Evolutionary conservation across 2,888 invertebrate genomes (phyloP), one percentile per base, ranked within the genome.

Genomic region (Zaprionus obscuricornis): DNA sequence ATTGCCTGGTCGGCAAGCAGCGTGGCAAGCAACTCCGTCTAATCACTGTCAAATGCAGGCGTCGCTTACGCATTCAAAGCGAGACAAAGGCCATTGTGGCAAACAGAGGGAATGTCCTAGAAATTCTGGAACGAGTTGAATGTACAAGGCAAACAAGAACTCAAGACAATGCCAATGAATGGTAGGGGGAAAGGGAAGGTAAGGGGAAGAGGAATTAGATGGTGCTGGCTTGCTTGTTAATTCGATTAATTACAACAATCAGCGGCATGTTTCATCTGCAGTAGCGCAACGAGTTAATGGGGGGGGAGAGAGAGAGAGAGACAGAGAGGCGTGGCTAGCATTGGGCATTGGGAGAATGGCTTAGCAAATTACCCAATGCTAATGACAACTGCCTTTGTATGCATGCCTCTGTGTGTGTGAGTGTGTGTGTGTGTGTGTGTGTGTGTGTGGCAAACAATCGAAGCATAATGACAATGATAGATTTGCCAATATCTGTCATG

Each of bases 401-500:
- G n/a, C n/a, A n/a, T n/a, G n/a, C n/a, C n/a, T n/a, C n/a, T n/a
- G 7, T 49, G 17, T 22, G 22, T 14, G 27, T 20, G 34, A 18
- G 18, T 55, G 33, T 40, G 47, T 46, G 52, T 58, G 46, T 57
- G 17, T 36, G 33, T 39, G 39, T 43, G 33, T 31, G 43, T 62
- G 50, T 5, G 31, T 43, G 33, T 13, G 29, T 31, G 24, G 46
- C 54, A 71, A 71, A 85, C 88, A 89, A 89, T 89, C 89, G 88
- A 88, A 88, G 81, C 87, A 88, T 88, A 89, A 90, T 89, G 89
- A 89, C 89, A 89, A 88, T 89, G 89, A 89, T 89, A 87, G 89
- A 89, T 89, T 89, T 89, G 83, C 85, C 85, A 87, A 89, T 89
- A 89, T 89, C 88, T 88, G 89, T 90, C 89, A 89, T 88, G 88